Conservation (phyloP, 2,797 vertebrate genomes). For the Microctenopoma stevenorrisi region DNA sequence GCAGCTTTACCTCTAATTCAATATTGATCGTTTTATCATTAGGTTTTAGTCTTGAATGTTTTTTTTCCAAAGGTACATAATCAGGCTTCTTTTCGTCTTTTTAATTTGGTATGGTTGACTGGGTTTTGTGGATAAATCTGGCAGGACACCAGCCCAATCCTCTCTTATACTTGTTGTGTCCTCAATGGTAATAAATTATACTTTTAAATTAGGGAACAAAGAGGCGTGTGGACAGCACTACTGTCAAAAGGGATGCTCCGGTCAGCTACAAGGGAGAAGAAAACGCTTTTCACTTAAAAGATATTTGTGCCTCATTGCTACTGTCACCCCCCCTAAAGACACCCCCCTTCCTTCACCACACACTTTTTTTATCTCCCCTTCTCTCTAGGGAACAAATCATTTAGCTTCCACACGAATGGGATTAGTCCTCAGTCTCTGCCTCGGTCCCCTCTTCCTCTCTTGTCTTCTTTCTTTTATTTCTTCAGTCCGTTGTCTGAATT, state of each 20-base stretch:
- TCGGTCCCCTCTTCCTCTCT: slow-evolving; percentile 26
- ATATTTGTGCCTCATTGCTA: slow-evolving; percentile 29
- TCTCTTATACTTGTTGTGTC: slow-evolving; percentile 22
- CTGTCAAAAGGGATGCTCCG: slow-evolving; percentile 20
- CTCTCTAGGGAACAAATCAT: slow-evolving; percentile 75
- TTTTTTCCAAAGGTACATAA: not conserved
- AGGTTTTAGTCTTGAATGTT: not conserved
- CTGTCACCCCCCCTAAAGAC: slow-evolving; percentile 8
- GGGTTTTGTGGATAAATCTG: not conserved
- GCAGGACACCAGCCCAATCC: not conserved
- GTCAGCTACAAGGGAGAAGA: slow-evolving; percentile 2
- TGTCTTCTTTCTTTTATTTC: slow-evolving; percentile 43
- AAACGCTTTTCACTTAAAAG: slow-evolving; percentile 10
- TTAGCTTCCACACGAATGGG: slow-evolving; percentile 68
- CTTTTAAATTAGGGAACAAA: slow-evolving; percentile 53
- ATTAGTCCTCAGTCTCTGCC: slow-evolving; percentile 64
- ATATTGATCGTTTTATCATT: not conserved
- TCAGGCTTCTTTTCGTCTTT: not conserved
- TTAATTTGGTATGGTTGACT: not conserved
- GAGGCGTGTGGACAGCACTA: slow-evolving; percentile 23
- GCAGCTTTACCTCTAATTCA: not conserved
- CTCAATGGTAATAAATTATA: slow-evolving; percentile 65
- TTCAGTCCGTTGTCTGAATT: slow-evolving; percentile 35
- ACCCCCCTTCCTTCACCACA: not conserved
- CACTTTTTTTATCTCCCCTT: slow-evolving; percentile 41